Evolutionary conservation across 2,888 invertebrate species (phyloP).

Genomic region (Drosophila paranaensis): DNA sequence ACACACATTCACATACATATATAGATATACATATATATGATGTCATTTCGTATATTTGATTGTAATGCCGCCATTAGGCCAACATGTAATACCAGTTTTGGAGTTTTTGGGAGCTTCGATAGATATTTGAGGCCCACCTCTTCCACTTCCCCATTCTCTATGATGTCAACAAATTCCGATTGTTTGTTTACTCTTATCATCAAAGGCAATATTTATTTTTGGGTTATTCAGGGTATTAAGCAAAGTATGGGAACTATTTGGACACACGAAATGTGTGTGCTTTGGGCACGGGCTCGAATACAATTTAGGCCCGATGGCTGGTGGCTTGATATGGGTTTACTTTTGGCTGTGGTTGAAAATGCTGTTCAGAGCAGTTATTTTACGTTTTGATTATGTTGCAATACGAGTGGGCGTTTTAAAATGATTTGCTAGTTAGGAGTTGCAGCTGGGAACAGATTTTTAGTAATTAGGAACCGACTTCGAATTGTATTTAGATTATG

Average conservation of each 20-base stretch:
- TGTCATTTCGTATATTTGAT: constrained; percentile 41
- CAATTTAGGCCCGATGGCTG: constrained; percentile 19
- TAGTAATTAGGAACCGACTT: not conserved
- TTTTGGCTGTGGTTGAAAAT: not conserved
- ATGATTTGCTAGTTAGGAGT: not conserved
- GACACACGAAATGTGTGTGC: constrained; percentile 3
- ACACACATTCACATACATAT: not conserved
- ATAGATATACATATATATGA: constrained; percentile 24
- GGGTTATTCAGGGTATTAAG: constrained; percentile 40
- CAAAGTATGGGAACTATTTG: constrained; percentile 3
- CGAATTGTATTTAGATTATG: no score
- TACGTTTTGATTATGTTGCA: not conserved
- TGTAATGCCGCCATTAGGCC: constrained; percentile 35
- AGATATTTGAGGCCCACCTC: not conserved
- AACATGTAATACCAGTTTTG: constrained; percentile 55
- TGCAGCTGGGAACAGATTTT: not conserved
- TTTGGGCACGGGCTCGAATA: not conserved
- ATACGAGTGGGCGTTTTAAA: not conserved
- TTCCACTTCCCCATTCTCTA: not conserved
- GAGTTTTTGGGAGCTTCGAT: not conserved
- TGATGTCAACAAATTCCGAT: constrained; percentile 54
- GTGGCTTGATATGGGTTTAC: not conserved
- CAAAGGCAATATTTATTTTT: constrained; percentile 57
- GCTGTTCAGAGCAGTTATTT: not conserved
- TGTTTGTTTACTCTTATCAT: constrained; percentile 50